Base-by-base conservation (phyloP, 2,113 vertebrate genomes). In the Myotis yumanensis region DNA sequence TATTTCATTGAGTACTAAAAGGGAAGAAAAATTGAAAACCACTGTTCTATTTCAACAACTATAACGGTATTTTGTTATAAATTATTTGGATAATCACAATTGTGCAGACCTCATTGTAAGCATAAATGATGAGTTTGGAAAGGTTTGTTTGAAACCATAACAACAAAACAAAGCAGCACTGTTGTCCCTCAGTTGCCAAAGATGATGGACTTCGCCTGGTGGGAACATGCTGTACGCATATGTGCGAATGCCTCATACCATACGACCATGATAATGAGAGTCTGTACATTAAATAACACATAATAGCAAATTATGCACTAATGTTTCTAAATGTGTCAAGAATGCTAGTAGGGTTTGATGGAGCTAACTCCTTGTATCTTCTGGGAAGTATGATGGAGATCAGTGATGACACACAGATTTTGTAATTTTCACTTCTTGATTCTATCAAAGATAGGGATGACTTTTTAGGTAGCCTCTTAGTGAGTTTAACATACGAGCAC, bases 141-240 rank as follows among this genome's bases (percentile, higher is more conserved):
- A 94, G 11, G 23, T 20, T 46, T 68, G 14, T 91, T 28, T 84
- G 87, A 96, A 95, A 88, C 90, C 77, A 76, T 96, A 93, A 93
- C 92, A 95, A 97, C 90, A 86, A 90, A 95, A 94, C 80, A 84
- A 86, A 93, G 89, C 69, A 91, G 9, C 28, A 76, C 15, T 89
- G 3, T 92, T 87, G 40, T 64, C 48, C 32, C 64, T 69, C 11
- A 54, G 43, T 62, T 95, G 92, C 86, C 90, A 91, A 82, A 46
- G 25, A 89, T 75, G 86, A 86, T 73, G 8, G 5, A 17, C 73
- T 51, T 6, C 4, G 64, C 84, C 93, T 51, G 32, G 54, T 57
- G 48, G 84, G 83, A 94, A 86, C 92, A 93, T 90, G 72, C 88
- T 76, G 80, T 40, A 2, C 46, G 37, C 85, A 72, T 32, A 73